Evolutionary conservation across 2,888 invertebrate species (phyloP).

Genomic region (Lepidocyrtoides sp.): DNA sequence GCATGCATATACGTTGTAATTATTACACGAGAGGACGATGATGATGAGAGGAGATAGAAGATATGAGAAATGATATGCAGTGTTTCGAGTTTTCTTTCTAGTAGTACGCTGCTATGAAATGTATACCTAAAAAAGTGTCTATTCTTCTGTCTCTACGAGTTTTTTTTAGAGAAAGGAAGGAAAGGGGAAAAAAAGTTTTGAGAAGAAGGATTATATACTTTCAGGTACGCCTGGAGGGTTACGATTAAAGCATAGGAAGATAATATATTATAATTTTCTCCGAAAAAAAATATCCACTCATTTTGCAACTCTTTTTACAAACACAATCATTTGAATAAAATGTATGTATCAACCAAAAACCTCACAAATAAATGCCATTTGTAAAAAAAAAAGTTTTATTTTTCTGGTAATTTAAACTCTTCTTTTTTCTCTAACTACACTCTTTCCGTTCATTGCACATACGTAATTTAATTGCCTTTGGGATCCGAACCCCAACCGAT

Average conservation of each 20-base stretch:
- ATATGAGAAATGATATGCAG: neutral
- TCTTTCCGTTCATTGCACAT: neutral
- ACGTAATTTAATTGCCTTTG: slow-evolving; percentile 48
- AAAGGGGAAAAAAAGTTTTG: no score
- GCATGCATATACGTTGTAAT: slow-evolving; percentile 1
- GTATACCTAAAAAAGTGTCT: no score
- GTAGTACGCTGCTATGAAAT: no score
- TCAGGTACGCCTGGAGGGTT: no score
- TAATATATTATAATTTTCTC: no score
- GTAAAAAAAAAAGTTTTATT: neutral
- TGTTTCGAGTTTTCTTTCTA: no score
- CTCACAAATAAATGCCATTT: neutral
- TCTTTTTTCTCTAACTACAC: neutral
- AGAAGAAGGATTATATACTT: no score
- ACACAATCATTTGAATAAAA: slow-evolving; percentile 2
- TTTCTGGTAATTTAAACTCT: neutral
- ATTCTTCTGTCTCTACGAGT: no score
- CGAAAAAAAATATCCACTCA: no score
- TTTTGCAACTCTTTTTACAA: neutral
- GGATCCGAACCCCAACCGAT: slow-evolving; percentile 7
- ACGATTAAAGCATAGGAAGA: no score
- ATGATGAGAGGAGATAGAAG: neutral
- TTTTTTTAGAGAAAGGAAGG: no score
- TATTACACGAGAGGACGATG: neutral
- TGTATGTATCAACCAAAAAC: neutral